Conservation (phyloP, 2,113 vertebrate species). For the Lophius piscatorius region DNA sequence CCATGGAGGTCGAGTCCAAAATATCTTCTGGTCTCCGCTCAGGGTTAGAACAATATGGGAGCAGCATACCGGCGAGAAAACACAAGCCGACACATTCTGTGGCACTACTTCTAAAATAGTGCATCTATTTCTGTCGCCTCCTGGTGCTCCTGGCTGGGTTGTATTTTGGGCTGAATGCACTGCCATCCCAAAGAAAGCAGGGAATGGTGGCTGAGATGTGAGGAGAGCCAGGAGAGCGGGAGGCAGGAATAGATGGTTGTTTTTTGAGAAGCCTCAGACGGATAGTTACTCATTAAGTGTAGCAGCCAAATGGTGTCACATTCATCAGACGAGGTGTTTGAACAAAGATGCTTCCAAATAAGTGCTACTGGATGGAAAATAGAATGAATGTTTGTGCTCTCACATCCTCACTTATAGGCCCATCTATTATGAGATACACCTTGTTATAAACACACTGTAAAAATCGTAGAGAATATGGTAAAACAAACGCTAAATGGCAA, state of each 20-base stretch:
- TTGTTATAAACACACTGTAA: no score
- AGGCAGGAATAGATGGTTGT: not conserved
- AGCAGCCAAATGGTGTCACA: not conserved
- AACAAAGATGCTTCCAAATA: no score
- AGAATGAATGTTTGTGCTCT: no score
- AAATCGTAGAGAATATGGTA: no score
- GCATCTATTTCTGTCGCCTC: conserved; percentile 46
- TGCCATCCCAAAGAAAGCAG: conserved; percentile 47
- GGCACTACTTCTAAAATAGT: conserved; percentile 44
- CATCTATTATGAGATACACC: no score
- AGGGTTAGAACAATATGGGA: conserved; percentile 55
- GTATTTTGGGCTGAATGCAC: conserved; percentile 45
- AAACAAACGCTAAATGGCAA: no score
- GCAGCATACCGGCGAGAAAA: conserved; percentile 31
- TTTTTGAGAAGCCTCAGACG: no score
- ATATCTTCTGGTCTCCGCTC: conserved; percentile 48
- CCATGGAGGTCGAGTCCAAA: conserved; percentile 47
- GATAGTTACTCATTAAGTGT: not conserved
- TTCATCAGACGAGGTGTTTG: no score
- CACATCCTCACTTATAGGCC: no score
- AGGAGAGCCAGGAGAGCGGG: not conserved
- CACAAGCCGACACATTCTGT: conserved; percentile 39
- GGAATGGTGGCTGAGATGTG: conserved; percentile 16
- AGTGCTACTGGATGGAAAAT: no score
- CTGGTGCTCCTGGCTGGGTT: conserved; percentile 28